Conservation (phyloP, 2,797 vertebrate genomes). For the Apogon hyalosoma region DNA sequence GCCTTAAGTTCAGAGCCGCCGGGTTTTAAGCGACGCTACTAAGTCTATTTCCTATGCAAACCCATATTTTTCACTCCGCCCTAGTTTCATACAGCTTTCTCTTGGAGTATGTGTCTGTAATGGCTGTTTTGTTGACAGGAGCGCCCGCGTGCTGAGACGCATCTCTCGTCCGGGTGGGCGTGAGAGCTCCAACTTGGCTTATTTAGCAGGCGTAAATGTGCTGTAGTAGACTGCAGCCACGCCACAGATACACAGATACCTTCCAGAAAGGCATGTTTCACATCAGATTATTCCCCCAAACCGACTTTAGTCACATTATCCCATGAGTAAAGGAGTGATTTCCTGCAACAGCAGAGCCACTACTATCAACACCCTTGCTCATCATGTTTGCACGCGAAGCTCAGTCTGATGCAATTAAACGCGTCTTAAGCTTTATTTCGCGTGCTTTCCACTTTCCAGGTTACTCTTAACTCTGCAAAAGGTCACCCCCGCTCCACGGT, state of each 20-base stretch:
- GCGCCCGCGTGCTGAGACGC: conserved; percentile 74
- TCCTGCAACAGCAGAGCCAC: conserved; percentile 11
- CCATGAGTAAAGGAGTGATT: background rate
- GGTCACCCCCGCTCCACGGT: background rate
- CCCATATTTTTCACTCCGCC: background rate
- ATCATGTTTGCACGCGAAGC: conserved; percentile 7
- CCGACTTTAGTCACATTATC: conserved; percentile 17
- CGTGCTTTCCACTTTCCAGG: conserved; percentile 9
- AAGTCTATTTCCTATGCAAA: fast-evolving
- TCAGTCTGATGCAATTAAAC: conserved; percentile 15
- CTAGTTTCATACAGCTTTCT: background rate
- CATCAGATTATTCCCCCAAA: background rate
- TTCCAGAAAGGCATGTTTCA: fast-evolving
- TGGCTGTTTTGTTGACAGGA: conserved; percentile 76
- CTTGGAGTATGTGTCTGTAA: conserved; percentile 24
- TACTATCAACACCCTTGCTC: conserved; percentile 51
- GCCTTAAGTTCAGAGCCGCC: conserved; percentile 64
- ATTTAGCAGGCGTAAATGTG: conserved; percentile 51
- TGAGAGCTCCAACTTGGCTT: conserved; percentile 75
- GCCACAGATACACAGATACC: background rate
- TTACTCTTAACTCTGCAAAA: conserved; percentile 10
- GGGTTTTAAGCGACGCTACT: background rate
- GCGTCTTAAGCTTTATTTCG: background rate
- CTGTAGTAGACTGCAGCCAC: conserved; percentile 18
- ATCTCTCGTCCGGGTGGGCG: conserved; percentile 77